Conservation (phyloP, 2,113 vertebrate genomes). For the Semnornis frantzii region DNA sequence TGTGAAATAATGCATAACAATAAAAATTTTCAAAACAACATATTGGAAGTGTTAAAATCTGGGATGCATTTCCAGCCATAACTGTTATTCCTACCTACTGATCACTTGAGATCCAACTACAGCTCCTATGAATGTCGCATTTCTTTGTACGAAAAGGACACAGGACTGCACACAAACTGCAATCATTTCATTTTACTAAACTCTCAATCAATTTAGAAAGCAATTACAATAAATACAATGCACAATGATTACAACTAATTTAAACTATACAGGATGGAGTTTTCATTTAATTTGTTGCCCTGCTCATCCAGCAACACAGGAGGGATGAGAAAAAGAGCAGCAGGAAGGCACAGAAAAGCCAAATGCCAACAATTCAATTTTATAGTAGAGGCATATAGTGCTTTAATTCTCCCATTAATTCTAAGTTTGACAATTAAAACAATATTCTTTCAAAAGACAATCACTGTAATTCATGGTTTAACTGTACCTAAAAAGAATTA, state of each 20-base stretch:
- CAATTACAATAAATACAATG: background rate
- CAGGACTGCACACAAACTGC: background rate
- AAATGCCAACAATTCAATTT: background rate
- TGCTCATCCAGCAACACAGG: background rate
- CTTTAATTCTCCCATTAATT: background rate
- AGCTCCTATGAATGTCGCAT: background rate
- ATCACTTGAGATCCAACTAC: background rate
- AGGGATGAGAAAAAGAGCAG: background rate
- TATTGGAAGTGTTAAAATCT: background rate
- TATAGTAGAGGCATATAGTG: background rate
- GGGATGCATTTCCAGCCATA: background rate
- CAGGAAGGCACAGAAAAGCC: background rate
- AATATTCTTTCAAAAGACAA: background rate
- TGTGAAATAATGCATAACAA: background rate
- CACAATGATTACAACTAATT: background rate
- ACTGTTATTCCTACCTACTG: background rate
- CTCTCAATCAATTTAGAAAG: background rate
- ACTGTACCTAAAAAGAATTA: background rate
- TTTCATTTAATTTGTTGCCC: rapidly evolving
- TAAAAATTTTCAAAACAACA: background rate
- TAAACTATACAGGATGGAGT: background rate
- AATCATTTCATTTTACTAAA: background rate
- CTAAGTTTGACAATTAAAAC: background rate
- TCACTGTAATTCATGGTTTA: background rate
- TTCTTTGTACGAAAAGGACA: background rate